Percentiles rank a stretch among this genome's conserved stretches.
phyloP scores from a whole-genome alignment of 2,888 invertebrate species.

The Cyrtodaria siliqua region DNA sequence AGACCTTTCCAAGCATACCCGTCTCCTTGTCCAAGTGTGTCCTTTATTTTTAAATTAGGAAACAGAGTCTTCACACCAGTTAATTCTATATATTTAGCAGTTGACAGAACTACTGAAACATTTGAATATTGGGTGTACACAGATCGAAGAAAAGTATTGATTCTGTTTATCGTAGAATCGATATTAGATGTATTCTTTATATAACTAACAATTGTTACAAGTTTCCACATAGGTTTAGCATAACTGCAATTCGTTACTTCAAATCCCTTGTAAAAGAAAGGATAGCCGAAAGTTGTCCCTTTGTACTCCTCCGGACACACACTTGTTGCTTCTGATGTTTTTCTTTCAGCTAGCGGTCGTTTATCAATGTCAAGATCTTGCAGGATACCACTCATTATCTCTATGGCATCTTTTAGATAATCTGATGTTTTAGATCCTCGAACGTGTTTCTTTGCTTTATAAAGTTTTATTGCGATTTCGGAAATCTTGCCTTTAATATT shows the following conservation, averaged over 20 bases:
- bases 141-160: not conserved
- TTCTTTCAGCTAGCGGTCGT: not conserved
- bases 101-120: not conserved
- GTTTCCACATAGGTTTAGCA: slow-evolving; percentile 3
- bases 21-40: not conserved
- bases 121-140: not conserved
- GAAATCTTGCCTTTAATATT: too few relatives aligned
- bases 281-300: slow-evolving; percentile 58
- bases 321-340: not conserved
- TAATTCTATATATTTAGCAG: not conserved
- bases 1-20: slow-evolving; percentile 71
- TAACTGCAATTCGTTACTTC: slow-evolving; percentile 35
- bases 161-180: not conserved
- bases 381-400: slow-evolving; percentile 5
- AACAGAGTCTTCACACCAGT: not conserved
- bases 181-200: not conserved
- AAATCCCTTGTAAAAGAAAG: slow-evolving; percentile 64
- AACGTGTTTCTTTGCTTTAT: slow-evolving; percentile 33
- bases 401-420: slow-evolving; percentile 16
- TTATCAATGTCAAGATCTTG: slow-evolving; percentile 9
- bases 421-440: slow-evolving; percentile 42
- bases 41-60: not conserved
- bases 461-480: slow-evolving; percentile 18
- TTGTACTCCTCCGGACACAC: slow-evolving; percentile 61
- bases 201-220: slow-evolving; percentile 32